Evolutionary conservation across 2,888 invertebrate species (phyloP).

Genomic region (Norana najaformis): DNA sequence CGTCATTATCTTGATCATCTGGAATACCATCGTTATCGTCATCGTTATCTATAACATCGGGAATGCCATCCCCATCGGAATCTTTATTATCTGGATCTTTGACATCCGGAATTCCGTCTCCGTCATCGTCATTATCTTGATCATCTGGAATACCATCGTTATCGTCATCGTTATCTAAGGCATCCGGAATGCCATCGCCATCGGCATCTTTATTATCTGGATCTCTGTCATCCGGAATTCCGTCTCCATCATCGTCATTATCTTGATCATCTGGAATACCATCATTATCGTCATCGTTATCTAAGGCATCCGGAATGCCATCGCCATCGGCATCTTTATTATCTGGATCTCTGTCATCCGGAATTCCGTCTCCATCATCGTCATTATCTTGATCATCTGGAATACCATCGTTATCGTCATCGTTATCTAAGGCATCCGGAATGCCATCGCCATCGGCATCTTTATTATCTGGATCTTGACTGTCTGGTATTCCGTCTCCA

Average conservation of each 20-base stretch:
- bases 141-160: conserved; percentile 30
- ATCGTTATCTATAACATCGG: background rate
- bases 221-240: conserved; percentile 2
- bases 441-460: conserved; percentile 24
- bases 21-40: conserved; percentile 32
- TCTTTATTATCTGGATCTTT: conserved; percentile 15
- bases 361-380: conserved; percentile 25
- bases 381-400: conserved; percentile 31
- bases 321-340: conserved; percentile 23
- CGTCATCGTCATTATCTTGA: conserved; percentile 28
- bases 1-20: conserved; percentile 32
- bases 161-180: conserved; percentile 31
- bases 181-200: conserved; percentile 18
- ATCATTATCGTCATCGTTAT: conserved; percentile 33
- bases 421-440: conserved; percentile 24
- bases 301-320: background rate
- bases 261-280: conserved; percentile 22
- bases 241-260: conserved; percentile 34
- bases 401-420: conserved; percentile 30
- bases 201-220: conserved; percentile 25
- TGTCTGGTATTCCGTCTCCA: conserved; percentile 22
- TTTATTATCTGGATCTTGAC: conserved; percentile 20
- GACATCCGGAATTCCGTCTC: conserved; percentile 18
- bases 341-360: conserved; percentile 22
- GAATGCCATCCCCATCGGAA: conserved; percentile 17